Base-by-base conservation (phyloP, 1,140 invertebrate genomes). In the Nilaparvata lugens region DNA sequence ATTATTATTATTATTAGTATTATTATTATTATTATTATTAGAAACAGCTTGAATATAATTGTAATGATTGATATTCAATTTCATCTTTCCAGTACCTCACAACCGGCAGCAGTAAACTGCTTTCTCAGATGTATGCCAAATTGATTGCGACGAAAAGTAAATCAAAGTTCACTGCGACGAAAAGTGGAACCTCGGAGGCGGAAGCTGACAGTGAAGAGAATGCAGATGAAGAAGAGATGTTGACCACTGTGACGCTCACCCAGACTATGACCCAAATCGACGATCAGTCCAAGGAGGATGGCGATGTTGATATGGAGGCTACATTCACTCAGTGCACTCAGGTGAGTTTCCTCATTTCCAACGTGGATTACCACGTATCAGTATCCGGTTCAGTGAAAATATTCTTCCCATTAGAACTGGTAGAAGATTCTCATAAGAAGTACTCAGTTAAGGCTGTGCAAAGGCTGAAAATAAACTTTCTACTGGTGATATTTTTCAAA, bases 91-190 rank as follows among this genome's bases (percentile, higher is more conserved):
- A 77, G 76, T 83, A 81, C 65, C 74, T 91, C 16, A 86, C 80
- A 1, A 79, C 83, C 73, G 87, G 89, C 24, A 76, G 83, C 6
- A 75, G 83, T 56, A 79, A 81, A 64, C 66, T 77, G 58, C 67
- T 78, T 61, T 64, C 62, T 52, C 68, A 74, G 66, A 68, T 78
- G 24, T 78, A 73, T 60, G 72, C 76, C 61, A 75, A 73, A 63
- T 70, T 71, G 31, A 58, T 75, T 54, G 68, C 69, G 65, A 67
- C 31, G 65, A 69, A 64, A 60, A 28, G 28, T 35, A 35, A 35
- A 11, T 11, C 31, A 11, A 35, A 11, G 13, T 35, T 35, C 13
- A 35, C 31, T 1, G 61, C 28, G 62, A 63, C 18, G 58, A 43
- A 45, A 48, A 18, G 53, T 38, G 40, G 51, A 58, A 14, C 25